Conservation (phyloP, 2,113 vertebrate genomes). For the Cyprichromis sp. region DNA sequence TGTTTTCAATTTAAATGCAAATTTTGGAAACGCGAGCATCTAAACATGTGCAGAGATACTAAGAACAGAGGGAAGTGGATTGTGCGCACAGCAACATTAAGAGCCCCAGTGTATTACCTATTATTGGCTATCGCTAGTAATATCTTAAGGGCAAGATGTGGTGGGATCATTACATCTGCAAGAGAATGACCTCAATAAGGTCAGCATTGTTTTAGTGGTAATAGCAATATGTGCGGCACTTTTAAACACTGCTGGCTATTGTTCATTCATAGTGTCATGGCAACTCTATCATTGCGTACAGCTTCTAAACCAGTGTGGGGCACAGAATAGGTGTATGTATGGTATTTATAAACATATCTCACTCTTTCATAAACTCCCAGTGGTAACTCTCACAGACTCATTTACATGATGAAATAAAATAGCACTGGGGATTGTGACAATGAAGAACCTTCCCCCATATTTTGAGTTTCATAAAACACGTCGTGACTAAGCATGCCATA, state of each 20-base stretch:
- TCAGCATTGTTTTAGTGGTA: slow-evolving; percentile 1
- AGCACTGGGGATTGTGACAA: slow-evolving; percentile 48
- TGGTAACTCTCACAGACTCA: slow-evolving; percentile 33
- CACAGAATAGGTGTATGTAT: neutral
- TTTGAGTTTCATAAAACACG: slow-evolving; percentile 44
- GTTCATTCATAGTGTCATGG: neutral
- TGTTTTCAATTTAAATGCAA: slow-evolving; percentile 72
- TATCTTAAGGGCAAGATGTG: neutral
- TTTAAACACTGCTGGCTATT: neutral
- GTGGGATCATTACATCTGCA: slow-evolving; percentile 14
- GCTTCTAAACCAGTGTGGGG: neutral
- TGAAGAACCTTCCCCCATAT: slow-evolving; percentile 48
- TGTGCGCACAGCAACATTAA: neutral
- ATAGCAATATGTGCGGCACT: neutral
- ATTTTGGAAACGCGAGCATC: slow-evolving; percentile 44
- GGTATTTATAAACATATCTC: slow-evolving; percentile 12
- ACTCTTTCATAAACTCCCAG: slow-evolving; percentile 24
- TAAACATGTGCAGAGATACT: neutral
- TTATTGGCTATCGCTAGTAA: slow-evolving; percentile 12
- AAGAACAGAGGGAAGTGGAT: neutral
- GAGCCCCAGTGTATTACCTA: neutral
- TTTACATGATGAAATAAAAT: slow-evolving; percentile 62
- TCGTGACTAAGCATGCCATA: slow-evolving; percentile 1
- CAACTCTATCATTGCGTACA: neutral
- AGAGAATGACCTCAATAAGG: slow-evolving; percentile 16